Conservation (phyloP, 2,797 vertebrate species). For the Momotus momota region DNA sequence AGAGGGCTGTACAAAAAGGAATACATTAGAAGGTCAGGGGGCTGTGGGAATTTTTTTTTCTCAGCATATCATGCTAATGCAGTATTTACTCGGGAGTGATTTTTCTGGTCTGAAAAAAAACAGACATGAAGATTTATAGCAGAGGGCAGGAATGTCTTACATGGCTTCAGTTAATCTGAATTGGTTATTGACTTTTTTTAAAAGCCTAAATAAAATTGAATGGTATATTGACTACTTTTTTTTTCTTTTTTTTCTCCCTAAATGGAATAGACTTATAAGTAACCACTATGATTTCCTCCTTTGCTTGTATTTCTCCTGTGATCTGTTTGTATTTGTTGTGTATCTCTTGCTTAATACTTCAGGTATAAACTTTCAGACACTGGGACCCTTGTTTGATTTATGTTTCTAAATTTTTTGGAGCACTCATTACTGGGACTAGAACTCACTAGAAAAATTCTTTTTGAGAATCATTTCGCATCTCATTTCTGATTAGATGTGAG, state of each 20-base stretch:
- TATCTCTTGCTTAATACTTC: not conserved
- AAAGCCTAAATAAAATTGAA: not conserved
- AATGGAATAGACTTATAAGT: not conserved
- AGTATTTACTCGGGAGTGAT: not conserved
- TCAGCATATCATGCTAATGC: not conserved
- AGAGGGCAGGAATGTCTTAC: not conserved
- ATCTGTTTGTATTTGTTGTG: not conserved
- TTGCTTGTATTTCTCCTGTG: not conserved
- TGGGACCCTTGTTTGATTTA: not conserved
- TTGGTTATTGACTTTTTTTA: not conserved
- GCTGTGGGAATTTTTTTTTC: not conserved
- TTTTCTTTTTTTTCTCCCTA: not conserved
- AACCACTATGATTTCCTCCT: not conserved
- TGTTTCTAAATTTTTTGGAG: not conserved
- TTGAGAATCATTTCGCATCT: not conserved
- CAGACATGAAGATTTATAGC: not conserved
- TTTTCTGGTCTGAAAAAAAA: not conserved
- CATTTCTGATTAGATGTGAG: not conserved
- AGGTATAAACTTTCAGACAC: not conserved
- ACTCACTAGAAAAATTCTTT: not conserved
- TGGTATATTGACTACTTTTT: not conserved
- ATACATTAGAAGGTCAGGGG: not conserved
- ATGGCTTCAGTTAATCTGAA: not conserved
- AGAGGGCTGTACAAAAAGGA: not conserved
- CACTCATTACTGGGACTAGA: not conserved